Percentiles rank a stretch among this genome's conserved stretches.
Conservation (phyloP, 2,113 vertebrate genomes). For the Fregata magnificens region DNA sequence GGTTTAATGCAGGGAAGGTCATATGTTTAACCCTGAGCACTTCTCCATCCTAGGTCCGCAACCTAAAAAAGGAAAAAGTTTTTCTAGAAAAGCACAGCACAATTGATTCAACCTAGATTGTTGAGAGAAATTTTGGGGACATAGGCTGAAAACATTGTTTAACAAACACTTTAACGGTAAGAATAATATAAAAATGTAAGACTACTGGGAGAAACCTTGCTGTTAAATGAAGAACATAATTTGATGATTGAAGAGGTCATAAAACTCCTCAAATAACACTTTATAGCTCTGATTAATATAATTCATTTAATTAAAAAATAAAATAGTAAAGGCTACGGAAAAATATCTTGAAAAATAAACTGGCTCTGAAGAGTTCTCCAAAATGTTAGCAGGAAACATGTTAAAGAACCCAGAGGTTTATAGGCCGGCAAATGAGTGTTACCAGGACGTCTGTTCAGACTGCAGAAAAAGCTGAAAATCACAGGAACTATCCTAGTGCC, state of each 20-base stretch:
- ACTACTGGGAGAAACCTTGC: constrained; percentile 15
- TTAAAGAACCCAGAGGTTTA: background rate
- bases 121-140: background rate
- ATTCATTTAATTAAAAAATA: constrained; percentile 35
- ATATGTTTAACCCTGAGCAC: background rate
- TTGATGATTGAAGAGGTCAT: constrained; percentile 51
- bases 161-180: background rate
- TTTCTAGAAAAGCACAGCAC: background rate
- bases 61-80: background rate
- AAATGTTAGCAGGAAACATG: background rate
- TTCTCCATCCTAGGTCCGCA: background rate
- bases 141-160: background rate
- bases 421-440: background rate
- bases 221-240: constrained; percentile 55
- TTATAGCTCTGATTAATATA: constrained; percentile 42
- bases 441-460: background rate
- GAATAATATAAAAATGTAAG: background rate
- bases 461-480: background rate
- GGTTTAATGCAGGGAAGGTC: background rate
- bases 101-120: background rate
- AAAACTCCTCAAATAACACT: constrained; percentile 41
- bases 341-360: constrained; percentile 1
- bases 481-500: background rate
- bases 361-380: background rate
- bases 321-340: background rate